Percentiles rank a stretch among this genome's conserved stretches.
Evolutionary conservation across 2,888 invertebrate genomes (phyloP).

Genomic region (Mesorhabditis spiculigera): DNA sequence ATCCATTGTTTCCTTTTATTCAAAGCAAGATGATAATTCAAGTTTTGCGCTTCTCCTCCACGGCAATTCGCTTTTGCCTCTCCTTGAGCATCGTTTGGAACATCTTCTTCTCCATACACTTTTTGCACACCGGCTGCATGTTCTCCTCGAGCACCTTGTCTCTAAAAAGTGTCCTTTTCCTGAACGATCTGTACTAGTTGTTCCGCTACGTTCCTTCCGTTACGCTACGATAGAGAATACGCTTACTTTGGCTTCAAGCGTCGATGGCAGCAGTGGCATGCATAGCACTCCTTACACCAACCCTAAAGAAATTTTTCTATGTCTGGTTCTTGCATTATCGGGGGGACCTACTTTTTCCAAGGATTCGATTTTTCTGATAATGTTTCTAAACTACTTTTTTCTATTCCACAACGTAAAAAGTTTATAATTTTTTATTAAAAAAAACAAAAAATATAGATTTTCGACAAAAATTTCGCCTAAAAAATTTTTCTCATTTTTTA

Average conservation of each 20-base stretch:
- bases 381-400: too few species aligned
- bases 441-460: too few species aligned
- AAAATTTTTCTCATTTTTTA: too few species aligned
- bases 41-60: too few species aligned
- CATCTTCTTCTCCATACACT: conserved; percentile 27
- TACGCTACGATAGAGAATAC: not conserved
- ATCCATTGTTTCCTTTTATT: too few species aligned
- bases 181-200: not conserved
- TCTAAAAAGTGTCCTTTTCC: conserved; percentile 16
- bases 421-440: too few species aligned
- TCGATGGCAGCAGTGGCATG: conserved; percentile 25
- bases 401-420: too few species aligned
- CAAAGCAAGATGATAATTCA: too few species aligned
- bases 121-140: conserved; percentile 32
- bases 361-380: too few species aligned
- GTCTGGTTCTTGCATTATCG: too few species aligned
- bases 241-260: conserved; percentile 24
- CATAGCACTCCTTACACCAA: conserved; percentile 30
- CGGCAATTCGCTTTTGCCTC: conserved; percentile 7
- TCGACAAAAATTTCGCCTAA: too few species aligned
- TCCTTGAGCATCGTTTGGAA: conserved; percentile 24
- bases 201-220: not conserved
- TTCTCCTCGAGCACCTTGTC: conserved; percentile 35
- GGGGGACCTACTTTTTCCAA: too few species aligned
- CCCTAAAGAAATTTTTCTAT: not conserved